Conservation (phyloP, 1,140 invertebrate species). For the Limonius californicus region DNA sequence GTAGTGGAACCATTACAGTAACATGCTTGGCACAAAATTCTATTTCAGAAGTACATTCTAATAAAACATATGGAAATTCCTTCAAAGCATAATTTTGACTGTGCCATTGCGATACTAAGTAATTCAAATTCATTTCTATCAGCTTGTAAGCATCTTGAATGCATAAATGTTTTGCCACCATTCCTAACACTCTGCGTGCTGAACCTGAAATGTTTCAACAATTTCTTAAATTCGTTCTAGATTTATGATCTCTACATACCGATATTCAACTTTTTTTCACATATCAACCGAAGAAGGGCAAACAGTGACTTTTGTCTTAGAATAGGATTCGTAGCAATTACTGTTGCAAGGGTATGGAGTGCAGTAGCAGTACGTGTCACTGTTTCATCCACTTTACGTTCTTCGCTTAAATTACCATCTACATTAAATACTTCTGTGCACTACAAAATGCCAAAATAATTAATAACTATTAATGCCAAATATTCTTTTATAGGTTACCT, state of each 20-base stretch:
- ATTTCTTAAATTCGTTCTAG: too few species aligned
- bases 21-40: conserved; percentile 48
- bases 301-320: conserved; percentile 47
- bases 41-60: conserved; percentile 37
- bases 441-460: conserved; percentile 3
- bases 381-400: conserved; percentile 44
- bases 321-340: conserved; percentile 45
- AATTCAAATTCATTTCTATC: conserved; percentile 47
- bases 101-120: conserved; percentile 39
- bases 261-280: conserved; percentile 42
- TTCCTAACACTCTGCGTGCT: conserved; percentile 40
- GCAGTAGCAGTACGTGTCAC: conserved; percentile 43
- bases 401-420: conserved; percentile 7
- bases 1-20: conserved; percentile 42
- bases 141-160: conserved; percentile 33
- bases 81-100: conserved; percentile 11
- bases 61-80: conserved; percentile 31
- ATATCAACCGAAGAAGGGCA: conserved; percentile 43
- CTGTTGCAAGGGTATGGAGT: conserved; percentile 42
- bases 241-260: conserved; percentile 32
- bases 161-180: conserved; percentile 29
- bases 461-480: too few species aligned
- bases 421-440: conserved; percentile 7
- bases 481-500: too few species aligned
- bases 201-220: conserved; percentile 31